Conservation (phyloP, 2,888 invertebrate species). For the Prosapia bicincta region DNA sequence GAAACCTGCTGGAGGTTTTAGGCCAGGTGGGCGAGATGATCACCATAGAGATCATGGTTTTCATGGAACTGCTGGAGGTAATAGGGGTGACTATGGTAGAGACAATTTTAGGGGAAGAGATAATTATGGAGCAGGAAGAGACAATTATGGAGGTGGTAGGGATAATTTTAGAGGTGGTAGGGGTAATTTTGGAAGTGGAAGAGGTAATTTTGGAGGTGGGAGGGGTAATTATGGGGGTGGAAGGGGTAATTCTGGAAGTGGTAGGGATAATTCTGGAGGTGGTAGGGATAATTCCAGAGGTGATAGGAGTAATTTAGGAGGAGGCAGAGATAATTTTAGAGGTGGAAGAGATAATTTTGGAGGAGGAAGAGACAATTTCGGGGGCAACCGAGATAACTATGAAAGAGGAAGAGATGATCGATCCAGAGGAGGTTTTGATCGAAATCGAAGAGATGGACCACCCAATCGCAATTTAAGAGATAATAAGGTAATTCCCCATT, state of each 20-base stretch:
- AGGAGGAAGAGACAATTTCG: slow-evolving; percentile 17
- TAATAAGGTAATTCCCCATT: not conserved
- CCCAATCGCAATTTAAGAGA: not conserved
- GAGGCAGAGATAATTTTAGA: slow-evolving; percentile 35
- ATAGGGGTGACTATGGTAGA: slow-evolving; percentile 39
- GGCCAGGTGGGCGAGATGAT: not conserved
- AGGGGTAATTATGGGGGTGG: slow-evolving; percentile 36
- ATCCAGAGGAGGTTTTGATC: not conserved
- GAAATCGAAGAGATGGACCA: not conserved
- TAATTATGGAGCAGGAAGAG: slow-evolving; percentile 36
- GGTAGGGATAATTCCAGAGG: slow-evolving; percentile 38
- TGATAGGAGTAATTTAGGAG: slow-evolving; percentile 36
- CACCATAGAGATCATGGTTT: slow-evolving; percentile 20
- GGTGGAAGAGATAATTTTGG: slow-evolving; percentile 37
- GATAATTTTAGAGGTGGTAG: slow-evolving; percentile 14
- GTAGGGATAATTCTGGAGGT: slow-evolving; percentile 6
- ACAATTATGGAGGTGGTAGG: slow-evolving; percentile 36
- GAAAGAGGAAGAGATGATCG: not conserved
- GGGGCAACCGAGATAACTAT: not conserved
- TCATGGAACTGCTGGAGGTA: slow-evolving; percentile 42
- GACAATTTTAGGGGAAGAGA: slow-evolving; percentile 32
- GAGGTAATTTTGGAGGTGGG: slow-evolving; percentile 35
- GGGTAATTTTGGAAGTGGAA: slow-evolving; percentile 1
- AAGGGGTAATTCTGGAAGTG: not conserved
- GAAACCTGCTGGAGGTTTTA: not conserved